Evolutionary conservation across 2,888 invertebrate species (phyloP), one percentile per base, ranked within the genome.

Genomic region (Atherix ibis): DNA sequence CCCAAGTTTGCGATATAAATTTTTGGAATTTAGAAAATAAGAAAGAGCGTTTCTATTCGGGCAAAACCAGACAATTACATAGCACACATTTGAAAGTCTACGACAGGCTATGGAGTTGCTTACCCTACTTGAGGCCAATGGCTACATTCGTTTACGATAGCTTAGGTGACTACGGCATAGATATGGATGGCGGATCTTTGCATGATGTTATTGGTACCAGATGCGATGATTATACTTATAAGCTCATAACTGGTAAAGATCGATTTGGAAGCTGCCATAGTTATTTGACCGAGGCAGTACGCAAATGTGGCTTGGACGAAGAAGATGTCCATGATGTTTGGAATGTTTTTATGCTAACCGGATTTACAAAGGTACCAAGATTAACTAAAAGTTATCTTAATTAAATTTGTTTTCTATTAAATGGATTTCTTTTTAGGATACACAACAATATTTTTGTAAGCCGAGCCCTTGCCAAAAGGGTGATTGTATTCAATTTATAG

Each of bases 281-380:
- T 30, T 61, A 62, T 24, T 44, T 66, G 27, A 56, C 56, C 0
- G 51, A 58, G 27, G 65, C 64, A 1, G 49, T 59, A 2, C 45
- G 54, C 37, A 56, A 58, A 27, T 51, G 53, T 5, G 62, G 58
- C 8, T 44, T 65, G 34, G 45, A 41, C 3, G 66, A 66, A 39
- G 52, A 54, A 15, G 64, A 65, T 46, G 64, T 66, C 0, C 66
- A 66, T 41, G 66, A 66, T 48, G 66, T 66, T 2, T 63, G 65
- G 59, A 66, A 66, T 43, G 62, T 66, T 28, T 66, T 66, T 31
- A 66, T 65, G 63, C 62, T 63, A 36, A 66, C 66, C 1, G 65
- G 64, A 2, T 56, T 65, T 35, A 61, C 63, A 3, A 50, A 41
- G 48, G 60, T 54, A 36, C 2, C n/a, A n/a, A n/a, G n/a, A n/a